Evolutionary conservation across 2,888 invertebrate genomes (phyloP), one percentile per base, ranked within the genome.

Genomic region (Stratiomys singularior): DNA sequence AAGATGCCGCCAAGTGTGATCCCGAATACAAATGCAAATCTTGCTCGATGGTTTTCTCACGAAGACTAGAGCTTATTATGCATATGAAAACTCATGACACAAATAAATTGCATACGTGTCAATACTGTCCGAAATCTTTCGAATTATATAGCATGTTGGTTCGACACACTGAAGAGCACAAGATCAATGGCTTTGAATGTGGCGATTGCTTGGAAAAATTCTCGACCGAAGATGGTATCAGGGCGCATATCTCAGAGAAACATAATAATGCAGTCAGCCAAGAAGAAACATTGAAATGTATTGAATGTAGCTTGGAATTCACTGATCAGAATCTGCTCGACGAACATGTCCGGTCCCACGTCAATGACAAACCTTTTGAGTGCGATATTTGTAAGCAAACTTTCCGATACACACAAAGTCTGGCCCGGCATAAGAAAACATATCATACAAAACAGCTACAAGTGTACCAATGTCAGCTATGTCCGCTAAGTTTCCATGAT

Each of bases 361-460:
- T 52, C 0, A 46, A 44, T 0, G 72, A 60, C 9, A 71, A 71
- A 23, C 47, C 28, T 18, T 77, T 52, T 23, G 44, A 71, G 47
- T 77, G 77, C 27, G 52, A 56, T 21, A 28, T 72, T 1, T 77
- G 77, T 28, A 46, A 46, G 11, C 28, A 71, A 60, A 18, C 15
- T 15, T 77, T 77, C 37, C 58, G 58, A 11, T 58, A 37, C 37
- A 13, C 9, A 1, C 58, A 58, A 44, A 58, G 58, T 23, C 58
- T 74, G 0, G 21, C 4, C 1, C 23, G 60, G 1, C 74, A 74
- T 23, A 58, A 5, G 21, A 74, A 74, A 37, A n/a, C 13, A 7
- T 58, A 30, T 37, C 74, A 74, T 58, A 11, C 69, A 69, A 46
- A 47, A 3, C 13, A 46, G 9, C 5, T n/a, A 13, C 46, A 28